A percentile compares a stretch with the other conserved stretches of the same genome.
Conservation (phyloP, 2,888 invertebrate genomes). For the Pollenia griseotomentosa region DNA sequence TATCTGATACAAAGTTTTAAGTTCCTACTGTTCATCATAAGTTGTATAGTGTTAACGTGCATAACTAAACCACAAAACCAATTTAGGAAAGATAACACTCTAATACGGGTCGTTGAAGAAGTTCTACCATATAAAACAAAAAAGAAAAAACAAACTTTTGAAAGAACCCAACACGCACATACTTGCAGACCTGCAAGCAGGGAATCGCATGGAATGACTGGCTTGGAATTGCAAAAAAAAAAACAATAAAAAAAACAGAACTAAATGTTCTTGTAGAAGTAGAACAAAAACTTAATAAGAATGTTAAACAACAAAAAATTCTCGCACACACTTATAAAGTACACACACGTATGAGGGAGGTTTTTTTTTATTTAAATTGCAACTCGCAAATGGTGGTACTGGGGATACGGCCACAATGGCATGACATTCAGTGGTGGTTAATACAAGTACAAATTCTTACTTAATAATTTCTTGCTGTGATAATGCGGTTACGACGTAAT, state of each 20-base stretch:
- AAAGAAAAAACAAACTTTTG: conserved; percentile 30
- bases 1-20: no score
- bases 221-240: conserved; percentile 40
- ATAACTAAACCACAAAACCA: conserved; percentile 47
- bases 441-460: conserved; percentile 41
- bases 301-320: conserved; percentile 15
- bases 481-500: conserved; percentile 73
- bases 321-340: background rate
- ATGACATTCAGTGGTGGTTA: conserved; percentile 30
- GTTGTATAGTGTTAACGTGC: conserved; percentile 29
- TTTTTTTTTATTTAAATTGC: conserved; percentile 44
- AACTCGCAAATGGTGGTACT: conserved; percentile 30
- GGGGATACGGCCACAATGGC: background rate
- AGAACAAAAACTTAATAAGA: conserved; percentile 48
- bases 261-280: conserved; percentile 32
- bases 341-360: conserved; percentile 37
- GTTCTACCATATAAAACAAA: conserved; percentile 11
- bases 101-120: conserved; percentile 71
- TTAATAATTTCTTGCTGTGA: conserved; percentile 68
- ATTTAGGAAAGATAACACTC: conserved; percentile 73
- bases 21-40: conserved; percentile 16
- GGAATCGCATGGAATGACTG: conserved; percentile 45
- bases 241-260: conserved; percentile 31
- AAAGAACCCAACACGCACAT: conserved; percentile 59
- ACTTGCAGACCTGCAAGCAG: conserved; percentile 20